Evolutionary conservation across 2,888 invertebrate genomes (phyloP).

Genomic region (Diarsia mendica): DNA sequence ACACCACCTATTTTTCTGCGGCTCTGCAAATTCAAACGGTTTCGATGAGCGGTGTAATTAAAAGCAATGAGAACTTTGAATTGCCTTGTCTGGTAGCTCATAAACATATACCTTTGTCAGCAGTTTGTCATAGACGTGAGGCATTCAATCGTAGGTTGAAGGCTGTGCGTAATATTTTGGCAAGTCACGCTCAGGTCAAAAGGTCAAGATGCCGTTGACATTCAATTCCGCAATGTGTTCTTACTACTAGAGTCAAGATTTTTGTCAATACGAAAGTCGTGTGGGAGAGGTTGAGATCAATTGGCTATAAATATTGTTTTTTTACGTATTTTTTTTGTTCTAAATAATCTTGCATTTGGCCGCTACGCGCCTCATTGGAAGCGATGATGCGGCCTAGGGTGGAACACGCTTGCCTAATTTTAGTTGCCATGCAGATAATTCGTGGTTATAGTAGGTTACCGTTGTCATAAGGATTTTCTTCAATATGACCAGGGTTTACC

Average conservation of each 20-base stretch:
- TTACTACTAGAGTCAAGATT: not conserved
- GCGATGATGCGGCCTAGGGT: not conserved
- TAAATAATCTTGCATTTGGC: not conserved
- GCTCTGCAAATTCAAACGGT: not conserved
- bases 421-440: too few relatives aligned
- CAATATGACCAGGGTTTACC: too few relatives aligned
- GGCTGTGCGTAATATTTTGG: conserved; percentile 4
- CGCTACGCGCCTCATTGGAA: not conserved
- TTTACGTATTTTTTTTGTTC: not conserved
- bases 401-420: not conserved
- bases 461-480: too few relatives aligned
- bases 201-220: conserved; percentile 13
- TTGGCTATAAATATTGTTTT: not conserved
- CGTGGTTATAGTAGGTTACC: too few relatives aligned
- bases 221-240: conserved; percentile 10
- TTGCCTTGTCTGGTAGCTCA: not conserved
- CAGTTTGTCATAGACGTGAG: not conserved
- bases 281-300: conserved; percentile 5
- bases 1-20: not conserved
- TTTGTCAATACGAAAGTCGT: not conserved
- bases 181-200: conserved; percentile 15
- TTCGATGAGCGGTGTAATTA: not conserved
- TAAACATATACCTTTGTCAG: not conserved
- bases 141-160: conserved; percentile 19
- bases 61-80: not conserved